These are phyloP conservation scores for Theretra japonica DNA, from an alignment of 2,888 invertebrate species.

Conservation along the genomic window DNA sequence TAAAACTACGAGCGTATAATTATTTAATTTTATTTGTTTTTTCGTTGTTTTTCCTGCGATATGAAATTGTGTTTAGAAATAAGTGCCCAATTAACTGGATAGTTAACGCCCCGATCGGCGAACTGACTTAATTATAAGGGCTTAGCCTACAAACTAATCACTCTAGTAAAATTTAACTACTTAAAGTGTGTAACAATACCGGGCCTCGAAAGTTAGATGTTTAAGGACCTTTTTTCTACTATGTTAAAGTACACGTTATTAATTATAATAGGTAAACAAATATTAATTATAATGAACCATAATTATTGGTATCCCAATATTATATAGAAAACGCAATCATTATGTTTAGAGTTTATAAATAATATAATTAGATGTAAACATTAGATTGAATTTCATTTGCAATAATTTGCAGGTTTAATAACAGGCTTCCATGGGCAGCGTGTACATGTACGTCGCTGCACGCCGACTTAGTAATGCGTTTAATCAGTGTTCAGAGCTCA, in stretches of 20 bases:
- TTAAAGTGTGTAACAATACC: no score
- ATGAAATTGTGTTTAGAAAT: not conserved
- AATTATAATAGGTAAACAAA: no score
- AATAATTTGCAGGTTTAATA: not conserved
- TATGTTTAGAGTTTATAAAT: not conserved
- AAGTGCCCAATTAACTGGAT: not conserved
- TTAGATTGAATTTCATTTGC: not conserved
- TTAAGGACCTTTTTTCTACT: no score
- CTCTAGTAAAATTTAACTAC: no score
- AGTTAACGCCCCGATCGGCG: not conserved
- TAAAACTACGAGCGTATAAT: not conserved
- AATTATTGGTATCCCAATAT: no score
- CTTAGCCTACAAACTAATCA: no score
- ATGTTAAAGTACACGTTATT: no score
- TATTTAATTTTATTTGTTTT: slow-evolving; percentile 7
- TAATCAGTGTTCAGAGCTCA: not conserved
- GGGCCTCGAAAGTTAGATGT: no score
- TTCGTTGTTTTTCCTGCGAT: not conserved
- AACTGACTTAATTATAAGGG: no score
- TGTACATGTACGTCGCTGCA: not conserved
- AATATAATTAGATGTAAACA: not conserved
- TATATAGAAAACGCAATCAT: no score
- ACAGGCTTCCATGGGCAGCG: not conserved
- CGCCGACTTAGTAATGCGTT: not conserved
- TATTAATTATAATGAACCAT: no score